Base-by-base conservation (phyloP, 1,140 invertebrate genomes). In the Palaemon carinicauda region DNA sequence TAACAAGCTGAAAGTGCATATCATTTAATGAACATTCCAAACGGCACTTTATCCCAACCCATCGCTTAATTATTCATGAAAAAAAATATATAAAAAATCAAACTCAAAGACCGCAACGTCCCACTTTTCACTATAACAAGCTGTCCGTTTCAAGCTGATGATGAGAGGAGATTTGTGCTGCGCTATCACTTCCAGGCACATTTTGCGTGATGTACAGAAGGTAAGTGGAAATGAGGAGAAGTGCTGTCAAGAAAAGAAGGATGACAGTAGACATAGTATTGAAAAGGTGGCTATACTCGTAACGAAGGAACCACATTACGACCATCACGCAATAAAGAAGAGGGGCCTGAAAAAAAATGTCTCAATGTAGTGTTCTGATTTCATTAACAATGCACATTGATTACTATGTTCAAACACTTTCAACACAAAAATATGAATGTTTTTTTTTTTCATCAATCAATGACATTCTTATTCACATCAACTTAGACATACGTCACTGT, bases 231-330 rank as follows among this genome's bases (percentile, higher is more conserved):
- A 89, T 77, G 17, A 89, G 33, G 1, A 89, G 85, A 24, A 88
- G 82, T 29, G 84, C 84, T 15, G 88, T 88, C 31, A 88, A 80
- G 33, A 88, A 88, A 3, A 88, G 83, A 15, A 88, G 82, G 74
- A 88, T 86, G 71, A 88, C 65, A 21, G 88, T 88, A 21, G 88
- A 88, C 79, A 88, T 86, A 27, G 88, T 85, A 50, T 85, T 86
- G 83, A 88, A 88, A 27, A 88, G 79, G 33, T 88, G 84, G 17
- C 83, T 77, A 53, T 88, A 86, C 54, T 88, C 84, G 50, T 82
- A 88, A 33, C 88, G 82, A 52, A 88, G 60, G 69, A 82, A 88
- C 88, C 88, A 88, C 78, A 88, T 81, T 53, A 80, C 71, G 21
- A 75, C 88, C 77, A 88, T 81, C 78, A 88, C 88, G 29, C 74